These are phyloP conservation scores for Lepidurus apus DNA, from an alignment of 1,140 invertebrate species.

Conservation along the genomic window DNA sequence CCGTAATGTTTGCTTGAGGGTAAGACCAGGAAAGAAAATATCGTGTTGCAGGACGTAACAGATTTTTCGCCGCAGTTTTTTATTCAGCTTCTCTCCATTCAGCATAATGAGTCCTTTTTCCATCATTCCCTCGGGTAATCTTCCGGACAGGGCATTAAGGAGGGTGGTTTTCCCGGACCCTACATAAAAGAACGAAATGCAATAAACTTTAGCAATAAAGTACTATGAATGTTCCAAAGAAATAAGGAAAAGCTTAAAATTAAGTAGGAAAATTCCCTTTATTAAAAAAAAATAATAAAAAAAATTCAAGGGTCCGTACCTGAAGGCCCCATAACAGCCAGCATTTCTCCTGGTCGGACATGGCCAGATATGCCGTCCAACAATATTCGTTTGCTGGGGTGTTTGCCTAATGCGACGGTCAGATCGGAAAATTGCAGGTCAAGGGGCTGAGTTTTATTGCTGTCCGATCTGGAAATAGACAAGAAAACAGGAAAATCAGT, in stretches of 20 bases:
- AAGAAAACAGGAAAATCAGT: constrained; percentile 15
- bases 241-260: constrained; percentile 25
- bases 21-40: constrained; percentile 75
- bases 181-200: constrained; percentile 40
- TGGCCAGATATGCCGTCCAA: constrained; percentile 65
- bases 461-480: constrained; percentile 47
- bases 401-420: constrained; percentile 48
- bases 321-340: constrained; percentile 78
- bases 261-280: neutral
- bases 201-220: neutral
- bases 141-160: constrained; percentile 66
- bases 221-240: constrained; percentile 57
- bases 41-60: constrained; percentile 81
- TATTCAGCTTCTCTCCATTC: constrained; percentile 67
- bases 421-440: constrained; percentile 65
- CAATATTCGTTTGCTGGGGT: constrained; percentile 51
- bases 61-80: constrained; percentile 67
- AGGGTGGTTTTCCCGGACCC: constrained; percentile 76
- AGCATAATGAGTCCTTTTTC: constrained; percentile 65
- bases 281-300: constrained; percentile 22
- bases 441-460: constrained; percentile 52
- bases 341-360: constrained; percentile 68
- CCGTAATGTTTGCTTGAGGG: constrained; percentile 69
- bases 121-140: constrained; percentile 50
- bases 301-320: constrained; percentile 48